Evolutionary conservation across 2,888 invertebrate species (phyloP).

Genomic region (Timandra comae): DNA sequence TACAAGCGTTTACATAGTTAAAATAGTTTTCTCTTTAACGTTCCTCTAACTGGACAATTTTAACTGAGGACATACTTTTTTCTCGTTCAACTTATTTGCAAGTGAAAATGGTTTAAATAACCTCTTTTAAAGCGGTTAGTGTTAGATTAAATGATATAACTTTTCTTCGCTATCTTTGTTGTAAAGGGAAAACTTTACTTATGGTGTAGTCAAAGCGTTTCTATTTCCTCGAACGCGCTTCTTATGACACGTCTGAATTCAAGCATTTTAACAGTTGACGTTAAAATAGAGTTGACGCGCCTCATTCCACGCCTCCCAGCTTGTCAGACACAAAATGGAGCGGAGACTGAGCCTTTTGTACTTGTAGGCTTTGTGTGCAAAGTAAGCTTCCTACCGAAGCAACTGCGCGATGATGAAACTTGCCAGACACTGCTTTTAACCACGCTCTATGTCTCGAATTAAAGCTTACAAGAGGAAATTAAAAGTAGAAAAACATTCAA

Average conservation of each 20-base stretch:
- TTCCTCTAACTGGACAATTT: too few relatives aligned
- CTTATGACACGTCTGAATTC: slow-evolving; percentile 28
- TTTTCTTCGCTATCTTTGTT: too few relatives aligned
- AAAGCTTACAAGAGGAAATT: slow-evolving; percentile 73
- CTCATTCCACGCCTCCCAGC: slow-evolving; percentile 62
- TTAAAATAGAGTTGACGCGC: slow-evolving; percentile 58
- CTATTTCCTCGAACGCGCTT: slow-evolving; percentile 14
- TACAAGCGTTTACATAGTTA: background rate
- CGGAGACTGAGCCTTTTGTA: slow-evolving; percentile 70
- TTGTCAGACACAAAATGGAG: slow-evolving; percentile 71
- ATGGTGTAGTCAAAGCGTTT: slow-evolving; percentile 9
- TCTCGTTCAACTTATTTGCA: too few relatives aligned
- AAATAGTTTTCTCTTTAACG: background rate
- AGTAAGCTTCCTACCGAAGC: slow-evolving; percentile 73
- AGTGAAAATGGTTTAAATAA: too few relatives aligned
- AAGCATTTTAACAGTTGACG: slow-evolving; percentile 44
- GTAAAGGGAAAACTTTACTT: too few relatives aligned
- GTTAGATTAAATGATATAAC: background rate
- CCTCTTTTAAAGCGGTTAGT: too few relatives aligned
- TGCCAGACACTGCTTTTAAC: slow-evolving; percentile 74
- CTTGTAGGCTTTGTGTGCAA: slow-evolving; percentile 73
- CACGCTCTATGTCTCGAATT: slow-evolving; percentile 70
- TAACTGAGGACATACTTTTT: too few relatives aligned
- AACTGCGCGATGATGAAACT: slow-evolving; percentile 74
- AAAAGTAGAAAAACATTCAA: slow-evolving; percentile 57